These are phyloP conservation scores for Tachina lurida DNA, from an alignment of 2,888 invertebrate species.

Conservation along the genomic window DNA sequence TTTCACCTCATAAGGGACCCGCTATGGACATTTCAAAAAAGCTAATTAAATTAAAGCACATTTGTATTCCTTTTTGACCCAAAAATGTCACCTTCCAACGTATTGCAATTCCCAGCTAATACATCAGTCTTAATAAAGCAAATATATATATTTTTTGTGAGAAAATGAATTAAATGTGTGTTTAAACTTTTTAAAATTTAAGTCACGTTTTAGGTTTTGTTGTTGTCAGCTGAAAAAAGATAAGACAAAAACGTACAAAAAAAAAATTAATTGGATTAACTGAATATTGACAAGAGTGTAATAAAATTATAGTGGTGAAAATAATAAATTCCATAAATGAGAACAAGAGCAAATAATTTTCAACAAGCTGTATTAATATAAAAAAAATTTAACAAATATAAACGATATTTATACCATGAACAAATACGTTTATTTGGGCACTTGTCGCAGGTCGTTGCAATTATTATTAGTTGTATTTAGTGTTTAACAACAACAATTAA, in stretches of 20 bases:
- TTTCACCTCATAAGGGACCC: background rate
- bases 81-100: background rate
- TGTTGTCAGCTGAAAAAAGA: conserved; percentile 78
- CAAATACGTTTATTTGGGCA: conserved; percentile 35
- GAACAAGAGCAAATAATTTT: conserved; percentile 24
- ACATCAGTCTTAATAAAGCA: background rate
- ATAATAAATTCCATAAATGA: conserved; percentile 61
- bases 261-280: conserved; percentile 80
- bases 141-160: background rate
- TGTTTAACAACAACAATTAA: conserved; percentile 43
- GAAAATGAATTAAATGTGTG: background rate
- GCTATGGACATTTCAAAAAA: background rate
- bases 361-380: conserved; percentile 32
- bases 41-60: background rate
- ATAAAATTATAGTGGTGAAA: conserved; percentile 70
- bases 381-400: conserved; percentile 27
- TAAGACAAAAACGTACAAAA: background rate
- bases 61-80: background rate
- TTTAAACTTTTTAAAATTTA: conserved; percentile 61
- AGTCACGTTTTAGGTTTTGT: conserved; percentile 75
- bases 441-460: conserved; percentile 57
- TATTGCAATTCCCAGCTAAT: conserved; percentile 15
- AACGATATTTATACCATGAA: background rate
- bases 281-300: conserved; percentile 80
- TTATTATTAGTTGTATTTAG: conserved; percentile 45